Evolutionary conservation across 2,888 invertebrate species (phyloP).

Genomic region (Drosophila nr. perissopoda): DNA sequence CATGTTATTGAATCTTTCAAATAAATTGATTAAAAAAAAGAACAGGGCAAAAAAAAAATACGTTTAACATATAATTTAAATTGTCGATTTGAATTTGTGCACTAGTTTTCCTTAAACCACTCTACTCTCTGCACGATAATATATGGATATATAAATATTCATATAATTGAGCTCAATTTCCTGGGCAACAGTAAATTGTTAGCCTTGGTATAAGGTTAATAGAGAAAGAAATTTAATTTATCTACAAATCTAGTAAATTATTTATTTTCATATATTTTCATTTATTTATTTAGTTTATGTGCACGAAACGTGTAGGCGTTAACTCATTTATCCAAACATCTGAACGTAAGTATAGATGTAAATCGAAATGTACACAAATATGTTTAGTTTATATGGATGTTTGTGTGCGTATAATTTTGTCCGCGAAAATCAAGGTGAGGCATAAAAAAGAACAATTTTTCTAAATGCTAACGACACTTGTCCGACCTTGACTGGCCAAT

Average conservation of each 20-base stretch:
- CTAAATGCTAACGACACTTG: slow-evolving; percentile 43
- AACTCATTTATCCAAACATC: slow-evolving; percentile 28
- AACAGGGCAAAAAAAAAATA: background rate
- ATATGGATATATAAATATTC: background rate
- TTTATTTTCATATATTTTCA: background rate
- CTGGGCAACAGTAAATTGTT: background rate
- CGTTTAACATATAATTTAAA: background rate
- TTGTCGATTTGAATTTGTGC: background rate
- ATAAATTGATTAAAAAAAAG: background rate
- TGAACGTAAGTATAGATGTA: slow-evolving; percentile 12
- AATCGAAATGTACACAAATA: slow-evolving; percentile 27
- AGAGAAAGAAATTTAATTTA: background rate
- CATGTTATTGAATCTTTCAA: background rate
- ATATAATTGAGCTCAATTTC: background rate
- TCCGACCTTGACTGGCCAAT: slow-evolving; percentile 69
- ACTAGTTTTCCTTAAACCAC: background rate
- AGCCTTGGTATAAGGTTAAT: slow-evolving; percentile 5
- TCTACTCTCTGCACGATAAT: background rate
- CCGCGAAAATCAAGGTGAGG: slow-evolving; percentile 77
- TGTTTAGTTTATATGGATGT: slow-evolving; percentile 10
- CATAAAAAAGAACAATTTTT: slow-evolving; percentile 62
- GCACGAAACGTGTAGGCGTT: slow-evolving; percentile 8
- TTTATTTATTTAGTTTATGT: slow-evolving; percentile 16
- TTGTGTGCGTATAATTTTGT: slow-evolving; percentile 41
- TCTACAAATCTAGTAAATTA: background rate